These are phyloP conservation scores for Chaetorhynchus papuensis DNA, from an alignment of 2,113 vertebrate genomes.

Conservation along the genomic window DNA sequence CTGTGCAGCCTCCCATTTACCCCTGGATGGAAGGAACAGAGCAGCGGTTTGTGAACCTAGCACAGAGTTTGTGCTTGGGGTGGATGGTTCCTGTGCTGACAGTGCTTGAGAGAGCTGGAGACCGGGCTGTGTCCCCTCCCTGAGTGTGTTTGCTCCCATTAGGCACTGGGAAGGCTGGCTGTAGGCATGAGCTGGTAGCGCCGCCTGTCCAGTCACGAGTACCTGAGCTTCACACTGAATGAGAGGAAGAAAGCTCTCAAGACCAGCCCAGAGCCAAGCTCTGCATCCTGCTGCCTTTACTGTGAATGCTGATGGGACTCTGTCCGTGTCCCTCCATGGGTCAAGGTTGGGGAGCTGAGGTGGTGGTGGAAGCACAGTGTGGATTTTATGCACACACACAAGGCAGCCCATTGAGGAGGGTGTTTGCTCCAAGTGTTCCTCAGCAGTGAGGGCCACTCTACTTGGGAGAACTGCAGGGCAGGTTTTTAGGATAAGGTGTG, in stretches of 20 bases:
- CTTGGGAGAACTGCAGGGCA: not conserved
- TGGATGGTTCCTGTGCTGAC: not conserved
- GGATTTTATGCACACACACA: not conserved
- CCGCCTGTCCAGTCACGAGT: not conserved
- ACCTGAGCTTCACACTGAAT: not conserved
- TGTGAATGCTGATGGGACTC: not conserved
- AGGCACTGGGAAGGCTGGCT: not conserved
- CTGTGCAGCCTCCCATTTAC: rapidly evolving
- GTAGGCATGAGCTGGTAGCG: rapidly evolving
- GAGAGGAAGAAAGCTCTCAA: not conserved
- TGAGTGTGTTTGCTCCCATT: not conserved
- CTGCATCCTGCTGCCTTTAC: not conserved
- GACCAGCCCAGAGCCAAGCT: not conserved
- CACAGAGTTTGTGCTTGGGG: not conserved
- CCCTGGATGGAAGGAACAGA: not conserved
- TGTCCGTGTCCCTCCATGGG: rapidly evolving
- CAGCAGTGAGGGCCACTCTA: too few species aligned
- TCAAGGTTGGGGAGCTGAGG: not conserved
- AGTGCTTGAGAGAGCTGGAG: not conserved
- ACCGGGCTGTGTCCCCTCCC: not conserved
- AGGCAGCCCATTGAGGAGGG: not conserved
- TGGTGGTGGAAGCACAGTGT: not conserved
- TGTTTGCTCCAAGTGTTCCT: rapidly evolving
- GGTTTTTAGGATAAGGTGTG: not conserved
- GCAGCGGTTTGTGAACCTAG: not conserved